phyloP scores from a whole-genome alignment of 1,140 invertebrate species.

The Adelges cooleyi region DNA sequence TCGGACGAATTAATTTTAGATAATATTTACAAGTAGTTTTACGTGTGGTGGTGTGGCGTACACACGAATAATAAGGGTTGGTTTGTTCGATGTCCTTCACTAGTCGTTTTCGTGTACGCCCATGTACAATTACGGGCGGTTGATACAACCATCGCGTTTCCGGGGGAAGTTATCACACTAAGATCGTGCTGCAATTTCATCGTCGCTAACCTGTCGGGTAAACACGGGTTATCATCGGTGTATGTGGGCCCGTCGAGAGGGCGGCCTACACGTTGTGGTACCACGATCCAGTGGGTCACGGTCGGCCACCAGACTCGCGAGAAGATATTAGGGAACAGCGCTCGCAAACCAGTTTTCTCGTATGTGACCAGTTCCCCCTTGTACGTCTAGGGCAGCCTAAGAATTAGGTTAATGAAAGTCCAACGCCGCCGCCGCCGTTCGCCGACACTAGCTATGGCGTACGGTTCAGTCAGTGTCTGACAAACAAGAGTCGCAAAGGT shows the following conservation, averaged over 20 bases:
- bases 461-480: not conserved
- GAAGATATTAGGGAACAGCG: not conserved
- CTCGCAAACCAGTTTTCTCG: constrained; percentile 14
- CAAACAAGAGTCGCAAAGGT: constrained; percentile 15
- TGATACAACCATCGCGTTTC: too few species aligned
- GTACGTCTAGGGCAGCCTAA: not conserved
- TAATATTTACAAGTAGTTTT: too few species aligned
- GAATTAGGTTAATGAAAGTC: constrained; percentile 20
- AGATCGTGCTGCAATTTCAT: too few species aligned
- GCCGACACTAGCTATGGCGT: not conserved
- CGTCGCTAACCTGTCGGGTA: too few species aligned
- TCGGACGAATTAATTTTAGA: too few species aligned
- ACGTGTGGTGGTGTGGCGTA: too few species aligned
- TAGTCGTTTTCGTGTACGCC: not conserved
- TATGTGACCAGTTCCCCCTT: constrained; percentile 19
- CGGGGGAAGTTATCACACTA: too few species aligned
- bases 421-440: not conserved
- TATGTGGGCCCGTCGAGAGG: too few species aligned
- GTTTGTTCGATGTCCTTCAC: too few species aligned
- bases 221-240: too few species aligned
- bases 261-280: too few species aligned
- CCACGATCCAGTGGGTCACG: constrained; percentile 27
- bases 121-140: not conserved
- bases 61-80: too few species aligned
- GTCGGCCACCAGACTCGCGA: not conserved